Base-by-base conservation (phyloP, 2,113 vertebrate genomes). In the Muntiacus muntjak region DNA sequence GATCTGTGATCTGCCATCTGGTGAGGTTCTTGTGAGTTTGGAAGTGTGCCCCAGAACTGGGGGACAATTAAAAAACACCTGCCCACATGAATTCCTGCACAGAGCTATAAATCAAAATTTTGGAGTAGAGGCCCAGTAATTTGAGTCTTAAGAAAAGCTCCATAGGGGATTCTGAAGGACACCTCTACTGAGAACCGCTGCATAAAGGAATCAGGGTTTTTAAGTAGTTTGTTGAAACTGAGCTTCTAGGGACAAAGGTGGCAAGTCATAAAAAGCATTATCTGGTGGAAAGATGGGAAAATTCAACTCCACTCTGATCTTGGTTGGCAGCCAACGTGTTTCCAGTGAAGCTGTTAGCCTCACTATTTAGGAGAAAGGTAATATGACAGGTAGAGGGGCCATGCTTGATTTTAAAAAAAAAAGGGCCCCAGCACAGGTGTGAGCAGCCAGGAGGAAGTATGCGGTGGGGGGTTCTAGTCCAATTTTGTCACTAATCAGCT, bases 201-300 rank as follows among this genome's bases (percentile, higher is more conserved):
- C 21, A 7, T 92, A 50, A 64, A 84, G 25, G 47, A 88, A 85
- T 81, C 83, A 23, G 50, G 16, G n/a, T 88, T 95, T 91, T 83
- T 21, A 26, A 95, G 50, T 26, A 43, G 67, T 52, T 89, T 62
- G 30, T 64, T 95, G 58, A 92, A 94, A 92, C 14, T 33, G 26
- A 81, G 89, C 89, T 96, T 98, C 92, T 92, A 81, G 84, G 95
- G 96, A 96, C 92, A 97, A 98, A 90, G 96, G 96, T 93, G 62
- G 87, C 47, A 89, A 96, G 90, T 67, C 94, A 96, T 96, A 94
- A 97, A 97, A 78, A 95, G 64, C 74, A 92, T 94, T 82, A 95
- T 96, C 89, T 96, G 79, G 26, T 81, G 85, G 74, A 91, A 92
- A 89, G 89, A 92, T 5, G 23, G 84, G 74, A 92, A 89, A 58